Evolutionary conservation across 2,113 vertebrate species (phyloP), one percentile per base, ranked within the genome.

Genomic region (Leptobrachium leishanense): DNA sequence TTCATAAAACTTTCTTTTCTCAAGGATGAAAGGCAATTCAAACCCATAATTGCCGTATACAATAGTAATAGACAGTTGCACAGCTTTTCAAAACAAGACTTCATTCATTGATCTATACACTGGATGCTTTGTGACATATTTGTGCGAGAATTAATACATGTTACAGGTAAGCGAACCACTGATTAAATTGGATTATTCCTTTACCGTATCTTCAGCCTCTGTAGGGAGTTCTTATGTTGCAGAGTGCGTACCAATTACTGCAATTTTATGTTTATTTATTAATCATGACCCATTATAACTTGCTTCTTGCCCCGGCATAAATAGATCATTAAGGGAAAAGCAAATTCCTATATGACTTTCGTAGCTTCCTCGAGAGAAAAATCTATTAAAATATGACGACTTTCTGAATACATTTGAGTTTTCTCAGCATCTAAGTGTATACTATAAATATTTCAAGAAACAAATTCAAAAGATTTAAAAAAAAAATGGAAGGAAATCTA

Each of bases 231-330:
- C 68, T 76, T 43, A 6, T 68, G 43, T 57, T 76, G 53, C 46
- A 57, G 66, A 68, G 40, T 76, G 40, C 6, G 12, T 39, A 67
- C 71, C 76, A 79, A 73, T 57, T 55, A 67, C 53, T 43, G 50
- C 41, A 54, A 43, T 66, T 68, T 66, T 66, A 79, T 46, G 8
- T 65, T 12, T 66, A 67, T 71, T 71, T 20, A 72, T 73, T 57
- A 57, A 73, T 39, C 46, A 57, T 72, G 70, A 20, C 70, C 76
- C 76, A 43, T 44, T 54, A 13, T 46, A 72, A 63, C 62, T 65
- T 46, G 64, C 72, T 57, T 13, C 44, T 73, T 50, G 42, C 44
- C 39, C n/a, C 40, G 40, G 40, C 63, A 73, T 67, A 44, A 67
- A 73, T 66, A 67, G 70, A 72, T 55, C 40, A 46, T 54, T 68